These are phyloP conservation scores for Trematocara nigrifrons DNA, from an alignment of 2,113 vertebrate species.

Conservation along the genomic window DNA sequence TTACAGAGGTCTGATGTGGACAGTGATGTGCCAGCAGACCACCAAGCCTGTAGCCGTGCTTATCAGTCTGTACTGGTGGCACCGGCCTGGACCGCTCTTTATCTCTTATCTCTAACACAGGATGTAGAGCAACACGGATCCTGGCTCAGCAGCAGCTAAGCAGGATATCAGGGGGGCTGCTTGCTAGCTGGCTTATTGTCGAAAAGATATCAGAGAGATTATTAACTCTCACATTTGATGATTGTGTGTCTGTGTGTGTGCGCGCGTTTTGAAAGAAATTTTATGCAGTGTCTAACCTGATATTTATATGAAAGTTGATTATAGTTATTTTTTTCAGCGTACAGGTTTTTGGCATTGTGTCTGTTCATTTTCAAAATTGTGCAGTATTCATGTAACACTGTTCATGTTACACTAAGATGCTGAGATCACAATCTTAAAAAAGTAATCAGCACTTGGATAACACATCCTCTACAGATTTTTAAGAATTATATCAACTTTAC, in stretches of 20 bases:
- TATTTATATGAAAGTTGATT: background rate
- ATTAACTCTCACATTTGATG: background rate
- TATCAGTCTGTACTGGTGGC: constrained; percentile 42
- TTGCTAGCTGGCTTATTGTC: background rate
- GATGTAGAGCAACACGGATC: constrained; percentile 33
- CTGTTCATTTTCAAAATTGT: background rate
- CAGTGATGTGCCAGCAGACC: constrained; percentile 30
- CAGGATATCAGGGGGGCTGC: constrained; percentile 25
- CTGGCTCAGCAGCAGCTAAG: background rate
- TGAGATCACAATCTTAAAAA: background rate
- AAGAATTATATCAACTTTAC: background rate
- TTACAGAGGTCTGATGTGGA: constrained; percentile 32
- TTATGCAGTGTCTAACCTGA: background rate
- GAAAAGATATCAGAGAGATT: background rate
- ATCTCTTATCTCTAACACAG: constrained; percentile 51
- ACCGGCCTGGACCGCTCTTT: constrained; percentile 19
- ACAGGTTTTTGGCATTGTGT: background rate
- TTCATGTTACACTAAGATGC: background rate
- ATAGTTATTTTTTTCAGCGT: background rate
- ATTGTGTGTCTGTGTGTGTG: background rate
- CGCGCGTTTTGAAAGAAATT: background rate
- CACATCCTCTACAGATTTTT: background rate
- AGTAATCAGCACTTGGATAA: background rate
- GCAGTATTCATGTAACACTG: background rate
- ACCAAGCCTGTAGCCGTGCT: constrained; percentile 19